Conservation (phyloP, 2,113 vertebrate species). For the Pygathrix nemaeus region DNA sequence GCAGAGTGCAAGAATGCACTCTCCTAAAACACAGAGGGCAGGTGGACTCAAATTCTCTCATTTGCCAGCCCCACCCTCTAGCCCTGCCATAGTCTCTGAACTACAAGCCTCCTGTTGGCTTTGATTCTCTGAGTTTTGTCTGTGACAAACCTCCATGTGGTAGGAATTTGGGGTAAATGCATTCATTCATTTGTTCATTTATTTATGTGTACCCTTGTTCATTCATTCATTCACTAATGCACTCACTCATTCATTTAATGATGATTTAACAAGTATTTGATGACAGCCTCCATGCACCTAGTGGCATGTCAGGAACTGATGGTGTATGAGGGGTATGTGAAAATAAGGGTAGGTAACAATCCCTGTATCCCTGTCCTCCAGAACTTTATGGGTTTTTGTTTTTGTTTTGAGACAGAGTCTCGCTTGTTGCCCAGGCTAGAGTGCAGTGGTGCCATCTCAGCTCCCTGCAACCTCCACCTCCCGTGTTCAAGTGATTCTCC, state of each 20-base stretch:
- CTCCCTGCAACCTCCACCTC: too few species aligned
- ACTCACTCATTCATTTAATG: background rate
- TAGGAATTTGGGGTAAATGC: background rate
- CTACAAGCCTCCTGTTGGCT: background rate
- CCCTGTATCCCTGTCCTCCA: background rate
- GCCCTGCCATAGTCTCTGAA: background rate
- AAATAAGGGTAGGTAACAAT: background rate
- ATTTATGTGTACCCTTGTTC: background rate
- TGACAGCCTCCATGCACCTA: background rate
- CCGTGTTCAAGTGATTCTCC: too few species aligned
- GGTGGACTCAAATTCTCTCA: background rate
- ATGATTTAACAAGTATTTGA: background rate
- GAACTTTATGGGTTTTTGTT: background rate
- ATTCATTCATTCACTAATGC: background rate
- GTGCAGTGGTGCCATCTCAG: too few species aligned
- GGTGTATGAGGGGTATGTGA: background rate
- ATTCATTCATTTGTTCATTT: background rate
- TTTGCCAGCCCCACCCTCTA: background rate
- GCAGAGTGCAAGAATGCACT: background rate
- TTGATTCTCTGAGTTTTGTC: background rate
- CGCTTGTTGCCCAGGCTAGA: too few species aligned
- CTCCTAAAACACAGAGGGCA: background rate
- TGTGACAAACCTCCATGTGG: background rate
- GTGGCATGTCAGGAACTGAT: background rate
- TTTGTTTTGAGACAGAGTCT: too few species aligned